These are phyloP conservation scores for Oikopleura dioica DNA, from an alignment of 23 tunicate species.

Conservation along the genomic window DNA sequence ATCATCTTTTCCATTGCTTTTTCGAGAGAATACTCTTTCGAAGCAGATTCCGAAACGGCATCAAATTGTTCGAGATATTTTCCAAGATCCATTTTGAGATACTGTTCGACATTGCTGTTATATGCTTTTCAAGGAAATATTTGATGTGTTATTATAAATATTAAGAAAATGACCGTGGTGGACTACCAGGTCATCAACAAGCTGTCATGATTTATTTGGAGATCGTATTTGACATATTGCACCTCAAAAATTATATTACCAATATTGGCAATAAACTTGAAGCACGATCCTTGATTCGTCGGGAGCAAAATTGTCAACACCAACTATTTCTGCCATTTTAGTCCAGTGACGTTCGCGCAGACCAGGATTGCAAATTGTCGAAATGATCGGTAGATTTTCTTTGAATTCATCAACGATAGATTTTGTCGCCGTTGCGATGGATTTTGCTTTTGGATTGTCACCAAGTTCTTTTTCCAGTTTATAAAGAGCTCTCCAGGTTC, in stretches of 20 bases:
- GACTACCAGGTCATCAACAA: too few species aligned
- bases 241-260: too few species aligned
- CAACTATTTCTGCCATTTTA: slow-evolving; percentile 51
- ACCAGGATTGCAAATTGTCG: slow-evolving; percentile 79
- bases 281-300: too few species aligned
- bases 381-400: slow-evolving; percentile 76
- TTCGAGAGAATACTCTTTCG: slow-evolving; percentile 81
- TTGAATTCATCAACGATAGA: slow-evolving; percentile 59
- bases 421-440: slow-evolving; percentile 55
- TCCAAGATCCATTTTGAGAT: slow-evolving; percentile 74
- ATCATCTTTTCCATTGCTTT: slow-evolving; percentile 97
- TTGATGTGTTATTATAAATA: too few species aligned
- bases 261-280: too few species aligned
- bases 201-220: too few species aligned
- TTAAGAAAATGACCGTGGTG: too few species aligned
- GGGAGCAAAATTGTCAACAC: slow-evolving; percentile 16
- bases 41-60: slow-evolving; percentile 73
- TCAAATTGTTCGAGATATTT: slow-evolving; percentile 51
- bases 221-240: too few species aligned
- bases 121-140: too few species aligned
- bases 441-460: slow-evolving; percentile 67
- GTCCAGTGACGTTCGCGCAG: slow-evolving; percentile 86
- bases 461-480: slow-evolving; percentile 79
- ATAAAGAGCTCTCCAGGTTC: slow-evolving; percentile 66
- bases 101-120: slow-evolving; percentile 38